Base-by-base conservation (phyloP, 2,797 vertebrate genomes). In the Sebastes reedi region DNA sequence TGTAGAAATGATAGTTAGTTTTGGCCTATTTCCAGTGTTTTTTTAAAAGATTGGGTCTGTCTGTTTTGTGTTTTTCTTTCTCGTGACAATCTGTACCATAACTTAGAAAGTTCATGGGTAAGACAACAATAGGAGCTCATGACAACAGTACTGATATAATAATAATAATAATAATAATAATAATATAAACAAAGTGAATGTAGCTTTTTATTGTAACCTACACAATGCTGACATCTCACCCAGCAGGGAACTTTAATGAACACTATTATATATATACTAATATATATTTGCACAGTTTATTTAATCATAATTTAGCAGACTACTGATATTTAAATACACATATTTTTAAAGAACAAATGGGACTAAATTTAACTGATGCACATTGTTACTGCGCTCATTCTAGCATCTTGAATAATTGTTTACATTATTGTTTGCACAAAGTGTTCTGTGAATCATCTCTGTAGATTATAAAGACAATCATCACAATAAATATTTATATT, bases 401-500 rank as follows among this genome's bases (percentile, higher is more conserved):
- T 82, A 79, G 54, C 67, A 70, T 84, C 18, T 67, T 80, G 60
- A 12, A 3, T 71, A 32, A 39, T 56, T 69, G 39, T 83, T 73
- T 65, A 81, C 16, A 32, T 56, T 69, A 32, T 56, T 69, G 67
- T 83, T 79, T 75, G 42, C 67, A 72, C 59, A 39, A 39, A 39
- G 10, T 65, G 32, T 72, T 82, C 9, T 85, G 24, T 81, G 13
- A 72, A 55, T 74, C 24, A 0, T 75, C n/a, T 72, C 29, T 58
- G 65, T 74, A 74, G 67, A 82, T 79, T 65, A 30, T 61, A 18
- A 73, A 27, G 32, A 72, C 5, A 79, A 70, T 66, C 13, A 83
- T 22, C 59, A 79, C 81, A 90, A 86, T 91, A 92, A 92, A 92
- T 73, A 75, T 87, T 73, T 79, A 80, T 82, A 86, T 88, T 79